Evolutionary conservation across 2,888 invertebrate genomes (phyloP).

Genomic region (Dasypogon diadema): DNA sequence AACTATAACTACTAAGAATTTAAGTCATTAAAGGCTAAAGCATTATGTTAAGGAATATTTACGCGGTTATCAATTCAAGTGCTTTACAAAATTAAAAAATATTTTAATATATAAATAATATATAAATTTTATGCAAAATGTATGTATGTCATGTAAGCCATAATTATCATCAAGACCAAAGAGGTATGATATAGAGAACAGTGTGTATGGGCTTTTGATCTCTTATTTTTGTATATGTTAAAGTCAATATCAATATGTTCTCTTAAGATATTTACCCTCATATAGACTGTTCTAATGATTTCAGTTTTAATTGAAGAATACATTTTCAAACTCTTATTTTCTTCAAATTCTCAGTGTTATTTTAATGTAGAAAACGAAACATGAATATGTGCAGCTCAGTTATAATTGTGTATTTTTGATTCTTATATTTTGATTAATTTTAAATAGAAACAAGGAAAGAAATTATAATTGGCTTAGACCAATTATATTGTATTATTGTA

Average conservation of each 20-base stretch:
- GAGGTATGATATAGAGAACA: constrained; percentile 42
- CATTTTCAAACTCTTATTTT: background rate
- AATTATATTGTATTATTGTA: too few species aligned
- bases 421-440: too few species aligned
- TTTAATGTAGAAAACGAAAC: too few species aligned
- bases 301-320: background rate
- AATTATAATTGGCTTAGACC: too few species aligned
- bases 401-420: too few species aligned
- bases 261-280: background rate
- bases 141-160: constrained; percentile 13
- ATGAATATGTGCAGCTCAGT: too few species aligned
- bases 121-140: constrained; percentile 11
- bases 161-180: constrained; percentile 1
- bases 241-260: background rate
- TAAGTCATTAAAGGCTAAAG: background rate
- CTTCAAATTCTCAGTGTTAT: too few species aligned
- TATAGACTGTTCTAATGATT: constrained; percentile 29
- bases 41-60: constrained; percentile 7
- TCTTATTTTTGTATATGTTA: background rate
- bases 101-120: constrained; percentile 18
- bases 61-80: constrained; percentile 2
- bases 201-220: constrained; percentile 32
- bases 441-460: too few species aligned
- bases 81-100: constrained; percentile 9
- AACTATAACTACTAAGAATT: too few species aligned